Evolutionary conservation across 2,113 vertebrate species (phyloP), one percentile per base, ranked within the genome.

Genomic region (Podarcis cretensis): DNA sequence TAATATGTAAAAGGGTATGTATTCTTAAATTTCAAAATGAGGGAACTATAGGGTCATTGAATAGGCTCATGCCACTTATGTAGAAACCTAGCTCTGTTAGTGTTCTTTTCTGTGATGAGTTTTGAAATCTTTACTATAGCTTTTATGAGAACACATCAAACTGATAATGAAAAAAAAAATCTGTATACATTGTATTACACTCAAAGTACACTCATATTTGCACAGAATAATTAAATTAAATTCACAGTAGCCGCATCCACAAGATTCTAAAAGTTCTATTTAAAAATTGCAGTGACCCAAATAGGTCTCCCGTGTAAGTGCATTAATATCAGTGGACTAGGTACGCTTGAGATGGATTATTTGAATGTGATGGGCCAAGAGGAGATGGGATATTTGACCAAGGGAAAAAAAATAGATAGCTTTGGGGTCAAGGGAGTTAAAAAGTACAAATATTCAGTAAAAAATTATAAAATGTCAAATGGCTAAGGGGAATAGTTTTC

Each of bases 201-300:
- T 25, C 21, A n/a, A 23, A 75, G 27, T n/a, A 48, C 69, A 66
- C 66, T 90, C 92, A 81, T 4, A 75, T 91, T 90, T 71, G 71
- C 59, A 54, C 4, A 59, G 13, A 69, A 78, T 90, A 95, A 88
- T n/a, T 79, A 83, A 90, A 93, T 92, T 90, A 94, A 93, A 93
- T 83, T 40, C 89, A 82, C 76, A 90, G 83, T 73, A 82, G 84
- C 90, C 92, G 54, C 27, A 71, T 92, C 86, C 54, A 88, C 71
- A 86, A 59, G 83, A 88, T 92, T 92, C 83, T 91, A 90, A 78
- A 85, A 90, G 83, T 94, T 86, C 84, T 81, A 66, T 80, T 88
- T 90, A 86, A 89, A 87, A 68, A 54, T 2, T 23, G 3, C 30
- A 35, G 35, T 43, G 57, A 93, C 43, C 76, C 92, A 85, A 91